phyloP scores from a whole-genome alignment of 1,140 invertebrate genomes.

The Nasonia giraulti region DNA sequence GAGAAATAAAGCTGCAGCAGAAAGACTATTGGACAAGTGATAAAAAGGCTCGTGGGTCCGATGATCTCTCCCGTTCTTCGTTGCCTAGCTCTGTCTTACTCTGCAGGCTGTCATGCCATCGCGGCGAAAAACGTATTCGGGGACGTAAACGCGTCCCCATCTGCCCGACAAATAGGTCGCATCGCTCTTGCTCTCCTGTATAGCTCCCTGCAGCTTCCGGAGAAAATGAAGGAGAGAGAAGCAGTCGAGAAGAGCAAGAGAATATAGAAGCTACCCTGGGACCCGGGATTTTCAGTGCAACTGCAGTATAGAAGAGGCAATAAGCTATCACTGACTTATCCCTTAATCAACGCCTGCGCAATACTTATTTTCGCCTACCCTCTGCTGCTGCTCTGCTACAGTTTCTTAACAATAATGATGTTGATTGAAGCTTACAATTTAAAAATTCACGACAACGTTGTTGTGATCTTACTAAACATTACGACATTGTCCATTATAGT shows the following conservation, averaged over 20 bases:
- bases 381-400: not conserved
- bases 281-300: not conserved
- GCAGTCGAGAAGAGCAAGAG: not conserved
- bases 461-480: too few relatives aligned
- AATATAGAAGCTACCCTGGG: not conserved
- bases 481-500: too few relatives aligned
- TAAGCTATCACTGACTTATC: not conserved
- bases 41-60: constrained; percentile 19
- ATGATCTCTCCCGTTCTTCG: constrained; percentile 13
- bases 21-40: not conserved
- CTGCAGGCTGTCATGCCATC: not conserved
- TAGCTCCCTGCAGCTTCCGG: not conserved
- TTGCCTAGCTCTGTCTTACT: not conserved
- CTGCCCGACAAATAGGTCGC: constrained; percentile 58
- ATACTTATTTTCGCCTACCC: constrained; percentile 16
- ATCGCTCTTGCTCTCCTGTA: constrained; percentile 52
- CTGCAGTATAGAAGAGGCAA: not conserved
- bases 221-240: not conserved
- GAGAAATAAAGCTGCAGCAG: not conserved
- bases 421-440: not conserved
- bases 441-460: too few relatives aligned
- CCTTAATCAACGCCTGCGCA: constrained; percentile 23
- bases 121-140: constrained; percentile 49
- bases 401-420: not conserved
- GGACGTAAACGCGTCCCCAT: constrained; percentile 41